phyloP scores from a whole-genome alignment of 2,888 invertebrate species.

The Lacanobia wlatinum region DNA sequence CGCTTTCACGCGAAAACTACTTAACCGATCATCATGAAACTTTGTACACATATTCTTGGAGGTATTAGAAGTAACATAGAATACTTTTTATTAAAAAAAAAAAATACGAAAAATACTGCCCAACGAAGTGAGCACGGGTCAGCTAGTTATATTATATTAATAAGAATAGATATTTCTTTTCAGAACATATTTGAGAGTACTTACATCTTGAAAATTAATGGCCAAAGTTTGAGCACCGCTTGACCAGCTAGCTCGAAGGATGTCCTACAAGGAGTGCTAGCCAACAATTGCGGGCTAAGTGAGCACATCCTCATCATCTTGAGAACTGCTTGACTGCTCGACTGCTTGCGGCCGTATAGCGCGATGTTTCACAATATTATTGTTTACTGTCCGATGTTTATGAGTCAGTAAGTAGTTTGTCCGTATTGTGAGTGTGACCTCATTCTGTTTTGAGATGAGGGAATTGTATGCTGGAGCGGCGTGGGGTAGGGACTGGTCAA shows the following conservation, averaged over 20 bases:
- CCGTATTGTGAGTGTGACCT: slow-evolving; percentile 30
- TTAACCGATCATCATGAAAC: no score
- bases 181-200: no score
- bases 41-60: no score
- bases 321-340: slow-evolving; percentile 77
- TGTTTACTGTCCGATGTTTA: slow-evolving; percentile 60
- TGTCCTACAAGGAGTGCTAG: slow-evolving; percentile 83
- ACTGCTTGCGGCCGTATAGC: slow-evolving; percentile 70
- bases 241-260: slow-evolving; percentile 78
- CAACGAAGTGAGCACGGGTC: no score
- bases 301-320: slow-evolving; percentile 88
- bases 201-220: not conserved
- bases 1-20: no score
- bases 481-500: not conserved
- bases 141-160: no score
- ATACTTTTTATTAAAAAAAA: no score
- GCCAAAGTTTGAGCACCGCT: slow-evolving; percentile 75
- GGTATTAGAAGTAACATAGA: no score
- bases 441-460: slow-evolving; percentile 15
- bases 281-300: slow-evolving; percentile 88
- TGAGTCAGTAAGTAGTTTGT: slow-evolving; percentile 56
- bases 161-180: no score
- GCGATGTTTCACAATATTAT: slow-evolving; percentile 64
- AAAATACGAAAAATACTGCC: no score
- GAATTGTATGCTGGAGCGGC: not conserved